Evolutionary conservation across 2,888 invertebrate genomes (phyloP).

Genomic region (Hemaris fuciformis): DNA sequence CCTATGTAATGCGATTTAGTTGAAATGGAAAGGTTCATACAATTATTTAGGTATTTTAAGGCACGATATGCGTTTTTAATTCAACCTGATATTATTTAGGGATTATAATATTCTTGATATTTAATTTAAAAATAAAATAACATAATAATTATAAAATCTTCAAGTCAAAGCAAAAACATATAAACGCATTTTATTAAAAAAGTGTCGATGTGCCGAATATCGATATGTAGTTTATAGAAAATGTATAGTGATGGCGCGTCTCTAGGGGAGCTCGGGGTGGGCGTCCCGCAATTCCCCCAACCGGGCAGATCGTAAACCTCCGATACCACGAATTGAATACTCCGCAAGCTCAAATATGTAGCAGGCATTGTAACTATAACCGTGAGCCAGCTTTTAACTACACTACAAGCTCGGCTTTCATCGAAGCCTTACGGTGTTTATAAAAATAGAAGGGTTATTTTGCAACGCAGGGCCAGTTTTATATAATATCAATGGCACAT

Average conservation of each 20-base stretch:
- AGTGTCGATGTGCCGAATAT: too few relatives aligned
- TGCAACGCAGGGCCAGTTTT: neutral
- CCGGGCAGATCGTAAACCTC: conserved; percentile 77
- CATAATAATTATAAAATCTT: too few relatives aligned
- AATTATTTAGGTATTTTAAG: neutral
- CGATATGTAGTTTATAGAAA: neutral
- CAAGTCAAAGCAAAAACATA: too few relatives aligned
- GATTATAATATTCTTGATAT: too few relatives aligned
- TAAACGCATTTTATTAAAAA: too few relatives aligned
- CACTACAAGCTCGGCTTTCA: neutral
- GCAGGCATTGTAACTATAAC: conserved; percentile 51
- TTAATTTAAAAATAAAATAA: too few relatives aligned
- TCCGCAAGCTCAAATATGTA: conserved; percentile 66
- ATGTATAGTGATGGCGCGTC: neutral
- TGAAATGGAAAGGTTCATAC: too few relatives aligned
- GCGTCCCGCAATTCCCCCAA: conserved; percentile 76
- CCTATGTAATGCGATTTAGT: too few relatives aligned
- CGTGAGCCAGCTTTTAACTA: conserved; percentile 33
- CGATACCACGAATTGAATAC: conserved; percentile 78
- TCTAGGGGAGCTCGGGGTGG: conserved; percentile 46
- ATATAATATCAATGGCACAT: too few relatives aligned
- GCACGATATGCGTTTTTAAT: neutral
- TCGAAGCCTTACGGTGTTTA: neutral
- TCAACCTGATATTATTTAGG: too few relatives aligned
- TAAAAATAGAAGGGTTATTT: neutral